Conservation (phyloP, 1,140 invertebrate species). For the Potamilus streckersoni region DNA sequence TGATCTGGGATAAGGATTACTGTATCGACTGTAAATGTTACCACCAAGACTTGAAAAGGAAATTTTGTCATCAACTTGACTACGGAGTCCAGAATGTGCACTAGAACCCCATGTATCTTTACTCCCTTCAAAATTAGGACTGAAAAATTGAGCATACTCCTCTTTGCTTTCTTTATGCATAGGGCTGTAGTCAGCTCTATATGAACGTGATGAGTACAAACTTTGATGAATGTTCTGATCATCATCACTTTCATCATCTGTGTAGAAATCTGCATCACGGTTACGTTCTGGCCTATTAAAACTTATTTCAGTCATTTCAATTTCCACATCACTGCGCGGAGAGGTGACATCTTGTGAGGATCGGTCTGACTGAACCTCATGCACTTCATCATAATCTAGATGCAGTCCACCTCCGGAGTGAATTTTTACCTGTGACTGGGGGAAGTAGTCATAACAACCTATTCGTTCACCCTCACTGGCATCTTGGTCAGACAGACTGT, state of each 20-base stretch:
- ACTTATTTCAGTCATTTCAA: constrained; percentile 46
- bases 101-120: constrained; percentile 24
- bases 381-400: constrained; percentile 54
- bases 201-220: neutral
- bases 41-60: constrained; percentile 29
- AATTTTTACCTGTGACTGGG: constrained; percentile 27
- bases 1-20: too few relatives aligned
- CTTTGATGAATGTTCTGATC: constrained; percentile 26
- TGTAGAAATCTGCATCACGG: constrained; percentile 38
- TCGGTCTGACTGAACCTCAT: constrained; percentile 50
- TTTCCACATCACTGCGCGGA: constrained; percentile 47
- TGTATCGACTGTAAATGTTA: constrained; percentile 12
- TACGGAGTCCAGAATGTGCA: constrained; percentile 19
- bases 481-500: constrained; percentile 38
- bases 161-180: neutral
- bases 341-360: constrained; percentile 47
- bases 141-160: constrained; percentile 8
- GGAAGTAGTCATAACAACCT: constrained; percentile 42
- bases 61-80: constrained; percentile 36
- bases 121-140: constrained; percentile 29
- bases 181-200: neutral
- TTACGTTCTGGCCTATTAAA: constrained; percentile 11
- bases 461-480: constrained; percentile 39
- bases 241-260: constrained; percentile 43
- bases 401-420: constrained; percentile 21